These are phyloP conservation scores for Abscondita cerata DNA, from an alignment of 2,888 invertebrate species.

Conservation along the genomic window DNA sequence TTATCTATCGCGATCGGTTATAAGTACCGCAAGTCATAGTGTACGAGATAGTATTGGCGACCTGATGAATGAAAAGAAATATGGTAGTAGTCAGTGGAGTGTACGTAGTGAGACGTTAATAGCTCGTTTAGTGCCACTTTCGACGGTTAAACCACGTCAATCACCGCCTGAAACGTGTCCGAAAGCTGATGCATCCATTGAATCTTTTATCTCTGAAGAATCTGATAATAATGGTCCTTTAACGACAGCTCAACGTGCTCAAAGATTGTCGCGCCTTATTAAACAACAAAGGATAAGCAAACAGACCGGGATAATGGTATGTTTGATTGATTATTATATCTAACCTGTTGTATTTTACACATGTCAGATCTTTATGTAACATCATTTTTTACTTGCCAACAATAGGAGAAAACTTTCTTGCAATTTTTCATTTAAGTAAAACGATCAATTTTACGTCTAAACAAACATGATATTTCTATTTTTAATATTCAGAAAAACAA, in stretches of 20 bases:
- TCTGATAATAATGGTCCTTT: slow-evolving; percentile 63
- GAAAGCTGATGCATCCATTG: slow-evolving; percentile 27
- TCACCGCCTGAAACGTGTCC: slow-evolving; percentile 56
- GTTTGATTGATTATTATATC: slow-evolving; percentile 2
- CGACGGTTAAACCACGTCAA: slow-evolving; percentile 70
- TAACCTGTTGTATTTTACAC: slow-evolving; percentile 4
- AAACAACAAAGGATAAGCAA: slow-evolving; percentile 64
- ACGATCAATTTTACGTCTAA: too few species aligned
- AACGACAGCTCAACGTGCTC: slow-evolving; percentile 73
- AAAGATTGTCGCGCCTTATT: slow-evolving; percentile 71
- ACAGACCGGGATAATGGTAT: slow-evolving; percentile 16
- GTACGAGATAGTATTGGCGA: slow-evolving; percentile 75
- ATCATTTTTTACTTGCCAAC: too few species aligned
- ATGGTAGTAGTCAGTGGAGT: slow-evolving; percentile 75
- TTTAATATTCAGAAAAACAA: too few species aligned
- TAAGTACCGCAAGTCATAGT: slow-evolving; percentile 53
- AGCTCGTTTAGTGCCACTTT: slow-evolving; percentile 74
- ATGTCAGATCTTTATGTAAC: too few species aligned
- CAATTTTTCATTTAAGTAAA: too few species aligned
- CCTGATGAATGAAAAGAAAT: slow-evolving; percentile 77
- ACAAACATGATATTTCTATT: too few species aligned
- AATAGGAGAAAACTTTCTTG: too few species aligned
- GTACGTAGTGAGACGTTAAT: slow-evolving; percentile 75
- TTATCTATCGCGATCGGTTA: slow-evolving; percentile 59
- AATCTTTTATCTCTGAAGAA: slow-evolving; percentile 43